These are phyloP conservation scores for Drosophila albomicans DNA, from an alignment of 1,140 invertebrate genomes.

Conservation along the genomic window DNA sequence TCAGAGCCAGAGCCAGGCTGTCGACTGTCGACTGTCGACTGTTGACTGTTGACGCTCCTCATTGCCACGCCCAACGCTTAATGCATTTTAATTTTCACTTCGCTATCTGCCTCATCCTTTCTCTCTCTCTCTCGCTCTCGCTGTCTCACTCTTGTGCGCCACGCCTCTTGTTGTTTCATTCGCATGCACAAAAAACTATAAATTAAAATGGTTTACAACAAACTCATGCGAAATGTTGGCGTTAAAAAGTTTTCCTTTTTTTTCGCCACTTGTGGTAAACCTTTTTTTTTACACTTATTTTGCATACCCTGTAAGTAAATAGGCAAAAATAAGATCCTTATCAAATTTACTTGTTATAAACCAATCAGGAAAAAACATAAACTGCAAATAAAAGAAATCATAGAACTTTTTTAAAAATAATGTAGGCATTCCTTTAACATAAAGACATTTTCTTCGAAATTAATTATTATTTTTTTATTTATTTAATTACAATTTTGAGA, in stretches of 20 bases:
- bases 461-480: no score
- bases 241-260: conserved; percentile 27
- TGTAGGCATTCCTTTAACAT: no score
- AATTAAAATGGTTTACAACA: conserved; percentile 57
- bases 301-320: conserved; percentile 30
- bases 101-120: conserved; percentile 1
- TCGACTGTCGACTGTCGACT: not conserved
- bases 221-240: conserved; percentile 40
- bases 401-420: no score
- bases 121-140: not conserved
- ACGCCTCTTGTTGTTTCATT: not conserved
- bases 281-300: conserved; percentile 3
- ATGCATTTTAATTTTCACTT: conserved; percentile 71
- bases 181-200: conserved; percentile 55
- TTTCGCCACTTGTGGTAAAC: conserved; percentile 10
- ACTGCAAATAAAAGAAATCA: no score
- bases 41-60: not conserved
- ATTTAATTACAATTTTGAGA: no score
- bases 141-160: not conserved
- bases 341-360: no score
- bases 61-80: conserved; percentile 35
- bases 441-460: no score
- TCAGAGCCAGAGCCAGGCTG: not conserved
- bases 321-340: no score
- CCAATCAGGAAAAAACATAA: no score